Conservation (phyloP, 2,797 vertebrate species). For the Bufotes viridis region DNA sequence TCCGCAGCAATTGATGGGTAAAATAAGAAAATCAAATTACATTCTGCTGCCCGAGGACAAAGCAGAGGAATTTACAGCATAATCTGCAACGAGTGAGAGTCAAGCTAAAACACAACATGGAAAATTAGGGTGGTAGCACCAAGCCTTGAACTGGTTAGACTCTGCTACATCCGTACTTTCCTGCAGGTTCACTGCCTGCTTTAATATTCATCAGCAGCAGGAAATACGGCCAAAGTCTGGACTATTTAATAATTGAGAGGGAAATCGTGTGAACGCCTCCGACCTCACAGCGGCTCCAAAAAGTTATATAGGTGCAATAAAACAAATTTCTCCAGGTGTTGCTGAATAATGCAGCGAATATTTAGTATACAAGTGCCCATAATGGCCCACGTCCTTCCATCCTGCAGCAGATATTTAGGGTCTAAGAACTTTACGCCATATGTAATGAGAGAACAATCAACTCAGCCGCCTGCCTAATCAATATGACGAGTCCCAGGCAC, state of each 20-base stretch:
- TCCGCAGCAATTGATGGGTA: constrained; percentile 12
- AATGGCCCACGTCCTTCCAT: not conserved
- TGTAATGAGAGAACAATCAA: not conserved
- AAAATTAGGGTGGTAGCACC: not conserved
- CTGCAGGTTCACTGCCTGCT: not conserved
- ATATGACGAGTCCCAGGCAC: not conserved
- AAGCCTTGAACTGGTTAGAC: not conserved
- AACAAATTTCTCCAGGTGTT: not conserved
- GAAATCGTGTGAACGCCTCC: constrained; percentile 9
- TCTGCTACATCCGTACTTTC: not conserved
- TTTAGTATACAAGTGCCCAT: constrained; percentile 11
- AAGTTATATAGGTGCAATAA: constrained; percentile 20
- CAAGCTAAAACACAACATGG: not conserved
- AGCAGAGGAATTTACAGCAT: not conserved
- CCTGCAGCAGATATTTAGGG: not conserved
- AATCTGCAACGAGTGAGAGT: not conserved
- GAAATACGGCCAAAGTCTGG: not conserved
- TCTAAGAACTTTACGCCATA: not conserved
- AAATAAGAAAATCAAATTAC: constrained; percentile 14
- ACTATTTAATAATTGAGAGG: constrained; percentile 19
- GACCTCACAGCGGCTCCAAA: constrained; percentile 1
- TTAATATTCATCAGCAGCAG: not conserved
- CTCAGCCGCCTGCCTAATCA: not conserved
- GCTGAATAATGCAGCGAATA: constrained; percentile 11
- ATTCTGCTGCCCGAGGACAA: not conserved